Percentiles rank a stretch among this genome's conserved stretches.
phyloP scores from a whole-genome alignment of 2,888 invertebrate species.

The Trachelus tabidus region DNA sequence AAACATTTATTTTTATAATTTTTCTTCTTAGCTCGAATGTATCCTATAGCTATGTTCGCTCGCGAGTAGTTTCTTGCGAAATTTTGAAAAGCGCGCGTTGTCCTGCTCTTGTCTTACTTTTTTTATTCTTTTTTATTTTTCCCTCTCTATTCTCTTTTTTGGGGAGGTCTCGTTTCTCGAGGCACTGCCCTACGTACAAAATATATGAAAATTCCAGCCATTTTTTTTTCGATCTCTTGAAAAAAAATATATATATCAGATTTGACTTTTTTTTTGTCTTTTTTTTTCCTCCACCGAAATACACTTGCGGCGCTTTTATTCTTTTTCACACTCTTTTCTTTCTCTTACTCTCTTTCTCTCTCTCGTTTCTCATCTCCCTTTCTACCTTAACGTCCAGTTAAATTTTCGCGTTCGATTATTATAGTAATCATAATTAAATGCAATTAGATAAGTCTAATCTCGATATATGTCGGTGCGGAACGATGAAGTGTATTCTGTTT shows the following conservation, averaged over 20 bases:
- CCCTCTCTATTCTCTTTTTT: background rate
- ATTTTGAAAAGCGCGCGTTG: background rate
- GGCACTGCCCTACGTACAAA: background rate
- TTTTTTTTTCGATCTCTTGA: no score
- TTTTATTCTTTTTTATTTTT: background rate
- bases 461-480: constrained; percentile 34
- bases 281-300: no score
- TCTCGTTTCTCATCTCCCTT: constrained; percentile 8
- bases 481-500: constrained; percentile 26
- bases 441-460: constrained; percentile 21
- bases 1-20: background rate
- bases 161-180: background rate
- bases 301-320: no score
- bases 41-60: background rate
- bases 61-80: background rate
- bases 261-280: no score
- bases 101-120: no score
- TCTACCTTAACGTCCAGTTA: constrained; percentile 19
- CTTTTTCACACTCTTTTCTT: constrained; percentile 5
- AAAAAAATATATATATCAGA: no score
- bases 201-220: no score
- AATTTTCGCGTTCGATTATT: background rate
- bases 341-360: constrained; percentile 5
- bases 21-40: background rate
- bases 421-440: constrained; percentile 5